Evolutionary conservation across 1,140 invertebrate genomes (phyloP).

Genomic region (Dryas iulia): DNA sequence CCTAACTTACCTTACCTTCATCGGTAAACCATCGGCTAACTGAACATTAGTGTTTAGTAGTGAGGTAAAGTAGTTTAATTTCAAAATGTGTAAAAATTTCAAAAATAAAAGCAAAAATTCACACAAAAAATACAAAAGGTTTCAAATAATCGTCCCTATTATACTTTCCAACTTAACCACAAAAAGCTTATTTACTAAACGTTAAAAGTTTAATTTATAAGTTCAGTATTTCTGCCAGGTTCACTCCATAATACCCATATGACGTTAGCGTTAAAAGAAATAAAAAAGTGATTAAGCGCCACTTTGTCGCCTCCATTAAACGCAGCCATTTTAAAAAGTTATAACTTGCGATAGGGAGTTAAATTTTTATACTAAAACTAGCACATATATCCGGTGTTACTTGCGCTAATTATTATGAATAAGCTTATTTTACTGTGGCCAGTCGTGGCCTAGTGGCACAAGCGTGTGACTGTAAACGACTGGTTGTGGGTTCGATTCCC

Average conservation of each 20-base stretch:
- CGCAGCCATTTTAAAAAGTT: constrained; percentile 10
- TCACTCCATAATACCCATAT: constrained; percentile 4
- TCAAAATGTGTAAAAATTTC: no score
- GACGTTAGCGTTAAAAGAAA: constrained; percentile 35
- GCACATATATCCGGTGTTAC: neutral
- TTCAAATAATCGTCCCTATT: no score
- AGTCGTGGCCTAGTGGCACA: no score
- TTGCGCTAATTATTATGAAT: neutral
- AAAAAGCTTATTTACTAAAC: neutral
- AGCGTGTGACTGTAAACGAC: no score
- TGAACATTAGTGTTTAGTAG: no score
- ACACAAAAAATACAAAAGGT: neutral
- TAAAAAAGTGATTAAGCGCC: constrained; percentile 65
- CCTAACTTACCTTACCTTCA: no score
- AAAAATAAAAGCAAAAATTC: neutral
- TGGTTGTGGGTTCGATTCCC: no score
- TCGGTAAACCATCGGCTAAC: no score
- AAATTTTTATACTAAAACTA: neutral
- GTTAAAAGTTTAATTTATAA: constrained; percentile 6
- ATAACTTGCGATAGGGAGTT: neutral
- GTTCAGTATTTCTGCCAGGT: neutral
- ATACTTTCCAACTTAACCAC: neutral
- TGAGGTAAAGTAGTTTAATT: no score
- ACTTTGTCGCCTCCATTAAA: constrained; percentile 44
- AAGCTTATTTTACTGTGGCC: no score